These are phyloP conservation scores for Oxyscelio sp. DNA, from an alignment of 2,888 invertebrate genomes.

Conservation along the genomic window DNA sequence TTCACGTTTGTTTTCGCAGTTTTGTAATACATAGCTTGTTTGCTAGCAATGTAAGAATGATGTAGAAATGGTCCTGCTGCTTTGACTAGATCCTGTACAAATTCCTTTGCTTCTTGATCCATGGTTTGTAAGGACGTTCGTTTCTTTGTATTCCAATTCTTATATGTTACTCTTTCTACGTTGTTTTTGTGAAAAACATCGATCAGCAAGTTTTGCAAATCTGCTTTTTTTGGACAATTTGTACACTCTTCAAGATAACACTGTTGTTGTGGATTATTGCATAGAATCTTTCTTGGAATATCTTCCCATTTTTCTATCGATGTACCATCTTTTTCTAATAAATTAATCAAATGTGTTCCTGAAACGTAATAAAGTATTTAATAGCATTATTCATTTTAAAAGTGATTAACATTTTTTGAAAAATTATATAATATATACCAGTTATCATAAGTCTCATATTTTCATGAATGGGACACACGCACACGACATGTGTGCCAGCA, in stretches of 20 bases:
- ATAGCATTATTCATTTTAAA: too few relatives aligned
- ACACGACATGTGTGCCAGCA: background rate
- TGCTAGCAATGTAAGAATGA: slow-evolving; percentile 38
- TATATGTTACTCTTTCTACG: slow-evolving; percentile 16
- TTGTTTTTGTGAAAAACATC: slow-evolving; percentile 16
- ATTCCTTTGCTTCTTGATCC: background rate
- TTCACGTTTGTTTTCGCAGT: slow-evolving; percentile 16
- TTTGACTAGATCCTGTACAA: slow-evolving; percentile 22
- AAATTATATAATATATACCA: background rate
- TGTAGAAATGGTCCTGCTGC: slow-evolving; percentile 21
- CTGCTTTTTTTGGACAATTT: slow-evolving; percentile 17
- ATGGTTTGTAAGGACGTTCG: slow-evolving; percentile 32
- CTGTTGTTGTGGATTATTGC: slow-evolving; percentile 10
- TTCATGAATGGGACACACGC: background rate
- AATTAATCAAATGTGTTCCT: too few relatives aligned
- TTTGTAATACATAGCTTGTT: slow-evolving; percentile 55
- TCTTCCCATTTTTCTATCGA: slow-evolving; percentile 23
- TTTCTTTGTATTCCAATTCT: slow-evolving; percentile 37
- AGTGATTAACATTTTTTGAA: background rate
- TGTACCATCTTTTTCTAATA: too few relatives aligned
- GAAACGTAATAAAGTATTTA: too few relatives aligned
- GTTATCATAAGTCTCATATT: background rate
- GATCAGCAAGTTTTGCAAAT: slow-evolving; percentile 1
- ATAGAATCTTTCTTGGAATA: slow-evolving; percentile 19
- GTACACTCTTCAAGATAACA: slow-evolving; percentile 38